Conservation (phyloP, 2,797 vertebrate genomes). For the Tolypeutes matacus region DNA sequence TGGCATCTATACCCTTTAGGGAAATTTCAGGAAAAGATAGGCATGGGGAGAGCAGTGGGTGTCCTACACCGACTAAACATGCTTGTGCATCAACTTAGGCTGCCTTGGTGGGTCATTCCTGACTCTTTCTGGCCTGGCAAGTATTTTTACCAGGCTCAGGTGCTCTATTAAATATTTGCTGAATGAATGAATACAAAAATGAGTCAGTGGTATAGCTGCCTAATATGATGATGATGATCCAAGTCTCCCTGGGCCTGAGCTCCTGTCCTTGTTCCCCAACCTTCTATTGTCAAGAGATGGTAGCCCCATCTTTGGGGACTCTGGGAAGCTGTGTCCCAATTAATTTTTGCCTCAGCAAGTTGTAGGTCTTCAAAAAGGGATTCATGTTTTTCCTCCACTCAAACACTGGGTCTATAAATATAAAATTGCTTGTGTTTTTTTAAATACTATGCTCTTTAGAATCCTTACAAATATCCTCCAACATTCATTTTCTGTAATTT, state of each 20-base stretch:
- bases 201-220: background rate
- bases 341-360: background rate
- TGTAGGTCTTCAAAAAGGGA: background rate
- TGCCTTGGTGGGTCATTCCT: background rate
- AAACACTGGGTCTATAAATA: background rate
- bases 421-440: background rate
- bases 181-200: background rate
- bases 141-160: background rate
- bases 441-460: constrained; percentile 1
- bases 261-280: background rate
- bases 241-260: background rate
- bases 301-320: background rate
- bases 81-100: background rate
- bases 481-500: constrained; percentile 37
- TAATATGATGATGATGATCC: background rate
- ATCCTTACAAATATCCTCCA: background rate
- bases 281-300: background rate
- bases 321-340: background rate
- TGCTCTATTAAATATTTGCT: background rate
- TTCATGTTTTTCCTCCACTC: background rate
- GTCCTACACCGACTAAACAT: background rate
- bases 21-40: background rate
- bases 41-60: background rate
- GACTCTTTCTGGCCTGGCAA: background rate
- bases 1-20: background rate